Evolutionary conservation across 2,113 vertebrate genomes (phyloP).

Genomic region (Entelurus aequoreus): DNA sequence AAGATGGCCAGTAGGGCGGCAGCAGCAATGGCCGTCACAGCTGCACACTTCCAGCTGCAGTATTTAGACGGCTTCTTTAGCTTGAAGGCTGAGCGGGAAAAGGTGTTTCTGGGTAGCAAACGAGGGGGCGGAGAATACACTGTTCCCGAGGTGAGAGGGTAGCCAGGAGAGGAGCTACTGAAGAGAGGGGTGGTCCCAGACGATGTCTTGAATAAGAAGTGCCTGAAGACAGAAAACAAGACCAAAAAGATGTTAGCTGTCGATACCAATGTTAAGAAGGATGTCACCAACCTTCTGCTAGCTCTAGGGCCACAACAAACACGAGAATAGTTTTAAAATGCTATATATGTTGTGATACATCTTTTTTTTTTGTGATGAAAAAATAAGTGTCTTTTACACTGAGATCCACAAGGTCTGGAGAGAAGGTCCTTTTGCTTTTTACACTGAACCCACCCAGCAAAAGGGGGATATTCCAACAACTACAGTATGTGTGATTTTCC

Average conservation of each 20-base stretch:
- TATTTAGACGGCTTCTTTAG: slow-evolving; percentile 98
- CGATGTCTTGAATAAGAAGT: slow-evolving; percentile 98
- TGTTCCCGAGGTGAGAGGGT: slow-evolving; percentile 94
- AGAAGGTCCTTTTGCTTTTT: no score
- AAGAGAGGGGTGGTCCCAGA: slow-evolving; percentile 97
- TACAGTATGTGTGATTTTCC: no score
- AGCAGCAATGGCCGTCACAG: slow-evolving; percentile 89
- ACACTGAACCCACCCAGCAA: no score
- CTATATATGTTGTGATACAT: neutral
- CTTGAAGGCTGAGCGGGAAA: slow-evolving; percentile 97
- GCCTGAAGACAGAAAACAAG: slow-evolving; percentile 66
- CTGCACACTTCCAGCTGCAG: slow-evolving; percentile 99
- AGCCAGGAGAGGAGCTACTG: slow-evolving; percentile 95
- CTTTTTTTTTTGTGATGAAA: no score
- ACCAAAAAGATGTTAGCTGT: neutral
- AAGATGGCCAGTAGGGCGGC: slow-evolving; percentile 90
- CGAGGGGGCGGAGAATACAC: slow-evolving; percentile 96
- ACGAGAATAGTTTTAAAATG: neutral
- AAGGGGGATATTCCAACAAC: no score
- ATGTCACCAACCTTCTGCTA: neutral
- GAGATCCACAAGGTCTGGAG: no score
- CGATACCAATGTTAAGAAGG: neutral
- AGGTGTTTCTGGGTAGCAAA: slow-evolving; percentile 94
- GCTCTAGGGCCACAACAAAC: no score
- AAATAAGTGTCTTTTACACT: no score